Evolutionary conservation across 1,140 invertebrate species (phyloP).

Genomic region (Anoplophora glabripennis): DNA sequence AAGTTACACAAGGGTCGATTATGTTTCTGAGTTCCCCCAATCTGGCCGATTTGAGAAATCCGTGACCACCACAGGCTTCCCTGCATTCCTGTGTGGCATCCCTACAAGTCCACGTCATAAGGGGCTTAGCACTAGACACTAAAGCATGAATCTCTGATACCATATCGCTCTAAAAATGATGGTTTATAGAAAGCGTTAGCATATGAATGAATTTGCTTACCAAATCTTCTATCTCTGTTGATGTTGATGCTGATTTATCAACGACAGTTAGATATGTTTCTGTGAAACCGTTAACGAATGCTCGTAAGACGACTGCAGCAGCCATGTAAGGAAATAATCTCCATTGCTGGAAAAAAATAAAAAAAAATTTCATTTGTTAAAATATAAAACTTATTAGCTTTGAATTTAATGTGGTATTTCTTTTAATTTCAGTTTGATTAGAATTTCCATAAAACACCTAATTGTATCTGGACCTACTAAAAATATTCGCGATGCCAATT

Average conservation of each 20-base stretch:
- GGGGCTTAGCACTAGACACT: conserved; percentile 82
- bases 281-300: conserved; percentile 62
- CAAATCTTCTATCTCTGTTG: conserved; percentile 32
- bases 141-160: conserved; percentile 85
- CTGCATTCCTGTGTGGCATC: conserved; percentile 87
- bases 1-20: conserved; percentile 90
- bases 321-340: conserved; percentile 86
- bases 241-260: conserved; percentile 32
- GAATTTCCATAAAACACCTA: no score
- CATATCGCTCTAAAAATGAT: conserved; percentile 36
- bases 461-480: no score
- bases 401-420: no score
- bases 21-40: conserved; percentile 79
- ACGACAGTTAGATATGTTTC: conserved; percentile 41
- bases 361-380: background rate
- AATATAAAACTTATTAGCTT: background rate
- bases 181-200: no score
- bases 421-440: no score
- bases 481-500: no score
- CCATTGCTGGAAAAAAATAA: conserved; percentile 70
- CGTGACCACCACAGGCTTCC: conserved; percentile 87
- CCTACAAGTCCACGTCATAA: conserved; percentile 79
- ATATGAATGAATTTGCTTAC: conserved; percentile 21
- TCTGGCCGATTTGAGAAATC: conserved; percentile 73
- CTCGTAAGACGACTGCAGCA: conserved; percentile 73